Conservation (phyloP, 2,113 vertebrate genomes). For the Piaya cayana region DNA sequence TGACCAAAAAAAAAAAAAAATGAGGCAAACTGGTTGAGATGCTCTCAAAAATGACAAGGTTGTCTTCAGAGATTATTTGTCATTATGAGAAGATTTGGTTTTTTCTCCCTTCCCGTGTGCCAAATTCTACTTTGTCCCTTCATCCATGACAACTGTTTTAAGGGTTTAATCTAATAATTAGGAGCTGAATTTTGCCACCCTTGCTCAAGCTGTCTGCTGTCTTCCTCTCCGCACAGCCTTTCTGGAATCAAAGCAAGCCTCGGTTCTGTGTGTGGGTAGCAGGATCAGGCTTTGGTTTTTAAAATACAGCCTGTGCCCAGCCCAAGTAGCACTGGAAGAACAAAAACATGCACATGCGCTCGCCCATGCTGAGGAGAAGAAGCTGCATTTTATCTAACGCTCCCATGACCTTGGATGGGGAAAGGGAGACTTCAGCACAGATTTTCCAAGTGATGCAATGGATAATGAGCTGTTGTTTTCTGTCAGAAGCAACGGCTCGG, state of each 20-base stretch:
- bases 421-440: not conserved
- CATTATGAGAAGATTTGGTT: conserved; percentile 9
- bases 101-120: conserved; percentile 37
- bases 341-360: rapidly evolving
- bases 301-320: not conserved
- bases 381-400: not conserved
- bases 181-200: conserved; percentile 23
- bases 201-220: conserved; percentile 33
- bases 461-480: not conserved
- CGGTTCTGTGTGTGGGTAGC: not conserved
- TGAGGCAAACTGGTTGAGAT: not conserved
- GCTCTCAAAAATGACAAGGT: conserved; percentile 50
- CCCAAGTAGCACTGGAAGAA: not conserved
- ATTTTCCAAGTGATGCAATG: not conserved
- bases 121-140: conserved; percentile 11
- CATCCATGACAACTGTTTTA: conserved; percentile 22
- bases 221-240: not conserved
- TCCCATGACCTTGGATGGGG: not conserved
- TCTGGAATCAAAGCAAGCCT: not conserved
- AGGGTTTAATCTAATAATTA: conserved; percentile 62
- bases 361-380: not conserved
- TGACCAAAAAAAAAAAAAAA: conserved; percentile 1
- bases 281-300: not conserved
- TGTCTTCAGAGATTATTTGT: conserved; percentile 53
- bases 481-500: not conserved